Evolutionary conservation across 2,113 vertebrate species (phyloP), one percentile per base, ranked within the genome.

Genomic region (Xyliphius kryptos): DNA sequence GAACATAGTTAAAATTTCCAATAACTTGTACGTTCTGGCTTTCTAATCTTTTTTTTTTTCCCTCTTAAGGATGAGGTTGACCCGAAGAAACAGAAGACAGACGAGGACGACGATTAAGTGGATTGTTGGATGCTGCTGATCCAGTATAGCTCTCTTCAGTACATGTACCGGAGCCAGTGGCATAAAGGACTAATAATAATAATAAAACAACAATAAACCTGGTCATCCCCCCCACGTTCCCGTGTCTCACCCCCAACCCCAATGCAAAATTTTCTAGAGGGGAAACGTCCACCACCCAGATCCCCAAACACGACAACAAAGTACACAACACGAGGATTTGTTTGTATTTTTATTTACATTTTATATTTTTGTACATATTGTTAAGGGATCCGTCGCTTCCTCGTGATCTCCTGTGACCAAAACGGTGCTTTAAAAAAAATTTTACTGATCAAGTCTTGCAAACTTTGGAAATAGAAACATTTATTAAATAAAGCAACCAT

Each of bases 291-390:
- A 61, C 20, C 80, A 81, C 72, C 78, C 82, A 81, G 80, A 86
- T 77, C 84, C 13, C 40, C 40, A 2, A 2, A 2, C 9, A 2
- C 13, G 11, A 14, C 43, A 81, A 89, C 85, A 81, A 76, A 87
- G 89, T 87, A 88, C 87, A 87, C 86, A 76, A 91, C 85, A 85
- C 89, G 88, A 93, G 88, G 89, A 93, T 94, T 92, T 88, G 89
- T 93, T 93, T 94, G 92, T 94, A 94, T 95, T 95, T 97, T 97
- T 93, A 92, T 96, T 96, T 95, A 94, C 92, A 93, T 96, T 97
- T 96, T 95, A 92, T 94, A 94, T 94, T 97, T 96, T 97, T 95
- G 92, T 95, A 95, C 90, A 95, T 97, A 94, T 92, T 93, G 89
- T 95, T 93, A 86, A 80, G 85, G 90, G 89, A 87, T 88, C 87